Evolutionary conservation across 2,888 invertebrate genomes (phyloP).

Genomic region (Pollenia angustigena): DNA sequence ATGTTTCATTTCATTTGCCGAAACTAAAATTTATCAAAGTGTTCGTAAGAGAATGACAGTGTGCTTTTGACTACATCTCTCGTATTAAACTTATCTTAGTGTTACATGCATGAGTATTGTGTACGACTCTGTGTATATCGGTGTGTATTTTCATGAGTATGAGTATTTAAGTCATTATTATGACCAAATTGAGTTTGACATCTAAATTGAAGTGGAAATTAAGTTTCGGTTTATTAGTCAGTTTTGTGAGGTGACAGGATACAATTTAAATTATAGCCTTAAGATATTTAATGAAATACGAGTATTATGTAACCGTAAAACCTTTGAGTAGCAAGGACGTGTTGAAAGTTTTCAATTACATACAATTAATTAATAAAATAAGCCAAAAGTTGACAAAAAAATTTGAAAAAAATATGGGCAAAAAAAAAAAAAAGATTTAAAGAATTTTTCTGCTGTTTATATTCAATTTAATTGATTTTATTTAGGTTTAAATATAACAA

Average conservation of each 20-base stretch:
- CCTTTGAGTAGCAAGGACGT: not conserved
- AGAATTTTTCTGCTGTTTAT: too few species aligned
- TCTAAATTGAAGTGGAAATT: conserved; percentile 62
- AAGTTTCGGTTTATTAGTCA: conserved; percentile 46
- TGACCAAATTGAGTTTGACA: conserved; percentile 60
- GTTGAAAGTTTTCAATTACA: not conserved
- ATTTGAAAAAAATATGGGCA: too few species aligned
- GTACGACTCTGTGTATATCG: not conserved
- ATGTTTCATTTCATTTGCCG: conserved; percentile 17
- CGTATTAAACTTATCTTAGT: too few species aligned
- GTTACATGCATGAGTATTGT: not conserved
- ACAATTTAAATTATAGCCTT: conserved; percentile 40
- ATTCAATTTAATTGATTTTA: not conserved
- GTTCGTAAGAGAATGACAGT: not conserved
- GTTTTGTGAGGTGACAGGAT: conserved; percentile 40
- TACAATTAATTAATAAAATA: conserved; percentile 1
- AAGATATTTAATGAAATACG: conserved; percentile 22
- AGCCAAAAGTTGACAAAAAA: too few species aligned
- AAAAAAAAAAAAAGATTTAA: too few species aligned
- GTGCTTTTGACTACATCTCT: not conserved
- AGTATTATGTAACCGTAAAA: not conserved
- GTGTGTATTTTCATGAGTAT: not conserved
- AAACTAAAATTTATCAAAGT: conserved; percentile 5
- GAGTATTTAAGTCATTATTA: conserved; percentile 36
- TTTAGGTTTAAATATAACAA: not conserved